Percentiles rank a stretch among this genome's conserved stretches.
phyloP scores from a whole-genome alignment of 2,888 invertebrate genomes.

The Euplagia quadripunctaria region DNA sequence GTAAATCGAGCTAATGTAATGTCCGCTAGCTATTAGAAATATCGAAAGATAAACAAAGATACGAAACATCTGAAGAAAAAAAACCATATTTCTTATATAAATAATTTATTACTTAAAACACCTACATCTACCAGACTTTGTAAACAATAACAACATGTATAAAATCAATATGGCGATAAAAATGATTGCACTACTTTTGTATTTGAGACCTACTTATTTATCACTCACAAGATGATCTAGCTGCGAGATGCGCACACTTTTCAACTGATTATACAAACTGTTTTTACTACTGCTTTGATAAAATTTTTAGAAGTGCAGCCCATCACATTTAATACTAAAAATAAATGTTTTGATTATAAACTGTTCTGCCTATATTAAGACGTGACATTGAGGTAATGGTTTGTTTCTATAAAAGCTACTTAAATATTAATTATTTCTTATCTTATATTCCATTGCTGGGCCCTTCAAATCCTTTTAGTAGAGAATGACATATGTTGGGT shows the following conservation, averaged over 20 bases:
- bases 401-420: not conserved
- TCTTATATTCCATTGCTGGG: not conserved
- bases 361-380: not conserved
- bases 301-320: not conserved
- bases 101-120: slow-evolving; percentile 49
- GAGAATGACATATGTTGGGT: not conserved
- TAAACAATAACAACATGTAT: slow-evolving; percentile 46
- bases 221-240: not conserved
- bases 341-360: not conserved
- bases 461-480: not conserved
- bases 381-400: not conserved
- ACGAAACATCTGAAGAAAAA: not conserved
- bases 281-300: too few relatives aligned
- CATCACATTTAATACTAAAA: not conserved
- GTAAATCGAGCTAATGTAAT: too few relatives aligned
- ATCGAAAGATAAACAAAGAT: too few relatives aligned
- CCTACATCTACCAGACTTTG: slow-evolving; percentile 52
- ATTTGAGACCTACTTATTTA: not conserved
- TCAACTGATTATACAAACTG: not conserved
- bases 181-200: slow-evolving; percentile 17
- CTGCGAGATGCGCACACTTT: not conserved
- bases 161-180: slow-evolving; percentile 18
- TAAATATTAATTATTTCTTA: not conserved
- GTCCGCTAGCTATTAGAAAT: too few relatives aligned
- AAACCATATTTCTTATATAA: slow-evolving; percentile 24